Evolutionary conservation across 2,888 invertebrate genomes (phyloP).

Genomic region (Mythimna albipuncta): DNA sequence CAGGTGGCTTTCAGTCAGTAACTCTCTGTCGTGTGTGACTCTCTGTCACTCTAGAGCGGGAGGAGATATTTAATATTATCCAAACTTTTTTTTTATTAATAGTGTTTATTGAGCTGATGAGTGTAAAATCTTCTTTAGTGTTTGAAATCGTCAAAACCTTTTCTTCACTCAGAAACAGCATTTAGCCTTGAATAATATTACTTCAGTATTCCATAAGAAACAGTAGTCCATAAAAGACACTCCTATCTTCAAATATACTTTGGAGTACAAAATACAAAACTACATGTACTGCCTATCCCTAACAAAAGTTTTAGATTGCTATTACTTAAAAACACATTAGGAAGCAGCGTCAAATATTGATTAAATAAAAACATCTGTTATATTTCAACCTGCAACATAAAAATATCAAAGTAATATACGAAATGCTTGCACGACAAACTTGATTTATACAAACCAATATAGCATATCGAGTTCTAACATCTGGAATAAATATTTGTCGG

Average conservation of each 20-base stretch:
- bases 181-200: not conserved
- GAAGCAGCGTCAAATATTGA: conserved; percentile 18
- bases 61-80: too few species aligned
- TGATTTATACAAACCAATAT: conserved; percentile 53
- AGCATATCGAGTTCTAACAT: conserved; percentile 45
- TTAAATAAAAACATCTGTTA: conserved; percentile 12
- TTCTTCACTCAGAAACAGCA: not conserved
- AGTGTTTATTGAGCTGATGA: not conserved
- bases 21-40: too few species aligned
- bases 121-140: not conserved
- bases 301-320: not conserved
- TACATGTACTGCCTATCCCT: too few species aligned
- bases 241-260: not conserved
- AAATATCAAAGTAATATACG: conserved; percentile 31
- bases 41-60: too few species aligned
- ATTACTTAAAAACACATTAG: conserved; percentile 30
- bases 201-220: not conserved
- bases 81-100: not conserved
- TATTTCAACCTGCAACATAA: conserved; percentile 19
- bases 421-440: conserved; percentile 41
- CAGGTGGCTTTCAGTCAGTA: too few species aligned
- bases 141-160: not conserved
- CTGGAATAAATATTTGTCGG: conserved; percentile 56
- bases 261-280: not conserved
- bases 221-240: not conserved